Evolutionary conservation across 2,888 invertebrate genomes (phyloP).

Genomic region (Cephus pygmeus): DNA sequence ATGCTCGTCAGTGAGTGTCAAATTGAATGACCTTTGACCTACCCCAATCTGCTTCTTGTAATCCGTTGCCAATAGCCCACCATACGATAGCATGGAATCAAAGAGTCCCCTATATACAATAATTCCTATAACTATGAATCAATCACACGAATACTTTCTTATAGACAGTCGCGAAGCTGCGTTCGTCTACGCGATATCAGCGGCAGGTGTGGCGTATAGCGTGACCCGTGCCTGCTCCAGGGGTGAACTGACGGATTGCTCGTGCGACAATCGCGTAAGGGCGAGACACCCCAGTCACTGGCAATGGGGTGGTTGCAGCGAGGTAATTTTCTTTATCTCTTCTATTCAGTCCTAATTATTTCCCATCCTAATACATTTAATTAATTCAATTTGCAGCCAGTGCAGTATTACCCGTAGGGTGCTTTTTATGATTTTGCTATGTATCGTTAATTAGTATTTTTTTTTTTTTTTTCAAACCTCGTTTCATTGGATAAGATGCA

Average conservation of each 20-base stretch:
- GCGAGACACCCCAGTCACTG: slow-evolving; percentile 77
- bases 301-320: slow-evolving; percentile 96
- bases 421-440: too few relatives aligned
- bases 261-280: slow-evolving; percentile 85
- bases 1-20: slow-evolving; percentile 82
- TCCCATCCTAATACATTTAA: too few relatives aligned
- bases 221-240: slow-evolving; percentile 88
- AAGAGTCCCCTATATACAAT: too few relatives aligned
- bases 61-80: too few relatives aligned
- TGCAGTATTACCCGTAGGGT: too few relatives aligned
- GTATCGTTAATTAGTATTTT: too few relatives aligned
- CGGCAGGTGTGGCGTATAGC: slow-evolving; percentile 90
- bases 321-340: slow-evolving; percentile 68
- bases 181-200: slow-evolving; percentile 88
- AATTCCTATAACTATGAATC: too few relatives aligned
- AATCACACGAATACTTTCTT: slow-evolving; percentile 35
- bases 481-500: too few relatives aligned
- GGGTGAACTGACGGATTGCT: slow-evolving; percentile 88
- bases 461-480: too few relatives aligned
- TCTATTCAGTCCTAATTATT: background rate
- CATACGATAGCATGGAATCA: too few relatives aligned
- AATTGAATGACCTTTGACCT: background rate
- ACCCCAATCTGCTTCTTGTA: background rate
- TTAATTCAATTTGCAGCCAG: too few relatives aligned
- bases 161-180: slow-evolving; percentile 91